Evolutionary conservation across 1,140 invertebrate genomes (phyloP), one percentile per base, ranked within the genome.

Genomic region (Fopius arisanus): DNA sequence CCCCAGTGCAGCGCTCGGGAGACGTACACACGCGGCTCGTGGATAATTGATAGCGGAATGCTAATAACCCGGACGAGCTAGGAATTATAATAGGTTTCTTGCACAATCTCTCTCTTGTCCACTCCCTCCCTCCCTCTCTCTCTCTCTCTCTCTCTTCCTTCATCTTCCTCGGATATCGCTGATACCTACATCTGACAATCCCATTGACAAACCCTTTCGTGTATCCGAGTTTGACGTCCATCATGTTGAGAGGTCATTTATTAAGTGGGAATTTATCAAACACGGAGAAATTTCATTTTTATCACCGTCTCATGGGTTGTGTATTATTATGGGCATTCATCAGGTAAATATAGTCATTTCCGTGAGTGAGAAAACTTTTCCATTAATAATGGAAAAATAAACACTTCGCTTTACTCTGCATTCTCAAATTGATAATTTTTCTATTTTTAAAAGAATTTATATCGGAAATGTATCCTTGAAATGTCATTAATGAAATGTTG

Each of bases 1-100:
- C 70, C 62, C 31, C 16, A 63, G 37, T 29, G 63, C 28, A n/a
- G 23, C 66, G 69, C 37, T 41, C 40, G 68, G 70, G 69, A 26
- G 48, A 67, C 72, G 66, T 74, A 62, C 74, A 73, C 68, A 74
- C 74, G 78, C 75, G 72, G 72, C 76, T 78, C 72, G 62, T 69
- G 77, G 77, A 83, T 83, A 83, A 84, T 84, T 84, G 79, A 83
- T 84, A 84, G 82, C 77, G 75, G 77, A 82, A 85, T 85, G 83
- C 85, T 85, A 86, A 86, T 86, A 82, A 85, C 78, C 78, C 74
- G 81, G 70, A 85, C 82, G 81, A 80, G 81, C 79, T 80, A 73
- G 74, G 81, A 82, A 86, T 86, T 79, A 80, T 84, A 86, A 86
- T 85, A 79, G 68, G 78, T 78, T 83, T 84, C 78, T 83, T 82